phyloP scores from a whole-genome alignment of 2,797 vertebrate genomes.

The Tachyglossus aculeatus region DNA sequence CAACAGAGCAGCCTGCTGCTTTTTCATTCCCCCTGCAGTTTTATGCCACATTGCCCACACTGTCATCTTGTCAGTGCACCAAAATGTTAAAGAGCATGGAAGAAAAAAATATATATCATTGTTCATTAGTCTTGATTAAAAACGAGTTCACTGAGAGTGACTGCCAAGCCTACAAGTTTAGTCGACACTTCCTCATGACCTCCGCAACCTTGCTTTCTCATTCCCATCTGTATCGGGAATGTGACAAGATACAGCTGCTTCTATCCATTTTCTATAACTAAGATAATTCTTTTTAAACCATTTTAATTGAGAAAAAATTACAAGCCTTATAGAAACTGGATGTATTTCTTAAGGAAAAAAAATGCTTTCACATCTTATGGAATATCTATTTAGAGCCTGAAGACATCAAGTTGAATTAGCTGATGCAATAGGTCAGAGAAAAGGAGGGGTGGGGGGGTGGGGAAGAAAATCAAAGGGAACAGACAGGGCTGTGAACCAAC shows the following conservation, averaged over 20 bases:
- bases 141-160: background rate
- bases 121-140: background rate
- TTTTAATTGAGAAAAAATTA: constrained; percentile 2
- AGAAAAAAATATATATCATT: background rate
- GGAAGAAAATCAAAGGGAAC: background rate
- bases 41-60: too few relatives aligned
- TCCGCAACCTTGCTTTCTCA: background rate
- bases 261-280: background rate
- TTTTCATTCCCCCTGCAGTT: too few relatives aligned
- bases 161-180: background rate
- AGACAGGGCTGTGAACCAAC: background rate
- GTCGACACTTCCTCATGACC: background rate
- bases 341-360: background rate
- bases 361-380: background rate
- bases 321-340: background rate
- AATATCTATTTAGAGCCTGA: background rate
- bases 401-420: background rate
- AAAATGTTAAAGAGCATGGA: background rate
- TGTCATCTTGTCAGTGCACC: background rate
- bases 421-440: background rate
- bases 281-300: background rate
- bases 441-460: background rate
- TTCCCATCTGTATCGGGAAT: background rate
- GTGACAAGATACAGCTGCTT: background rate
- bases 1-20: too few relatives aligned